Evolutionary conservation across 2,888 invertebrate genomes (phyloP), one percentile per base, ranked within the genome.

Genomic region (Augochlorella aurata): DNA sequence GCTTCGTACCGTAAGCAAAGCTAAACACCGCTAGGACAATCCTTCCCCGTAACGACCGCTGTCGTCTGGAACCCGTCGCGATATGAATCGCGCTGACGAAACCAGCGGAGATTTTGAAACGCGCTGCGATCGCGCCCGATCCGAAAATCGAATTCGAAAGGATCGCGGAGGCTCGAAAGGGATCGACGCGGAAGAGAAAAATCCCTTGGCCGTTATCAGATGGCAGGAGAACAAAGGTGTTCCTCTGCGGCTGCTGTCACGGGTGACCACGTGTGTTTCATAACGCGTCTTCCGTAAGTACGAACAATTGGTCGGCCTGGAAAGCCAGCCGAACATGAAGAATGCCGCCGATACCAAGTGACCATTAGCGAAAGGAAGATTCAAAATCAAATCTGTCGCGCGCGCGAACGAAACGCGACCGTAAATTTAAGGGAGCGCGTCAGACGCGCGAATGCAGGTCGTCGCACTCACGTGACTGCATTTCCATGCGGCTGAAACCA

Each of bases 1-100:
- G 84, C 83, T 82, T 83, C 89, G 88, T 91, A 93, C 93, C 93
- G 93, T 91, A 93, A 93, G 91, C 88, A 85, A 85, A 92, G 89
- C 86, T 91, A 90, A 92, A 91, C 88, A 92, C 93, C 93, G 93
- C 93, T 93, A 93, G 88, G 91, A 92, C 92, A 92, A 93, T 93
- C 89, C 87, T 86, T 83, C 82, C 89, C 91, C 91, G 91, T 88
- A 90, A 91, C 92, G 91, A 93, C 93, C 92, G 89, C 86, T 76
- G 85, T 86, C 89, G 83, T 87, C 82, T 86, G 68, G 58, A 72
- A 71, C 77, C 77, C 14, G 76, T 18, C 2, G 16, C 45, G 69
- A 67, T 71, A 69, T 74, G 44, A 47, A 66, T 7, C 63, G 65
- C 50, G 63, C 38, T 50, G 61, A 77, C 54, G 16, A 58, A 54